phyloP scores from a whole-genome alignment of 2,888 invertebrate species.

The Drosophila cognata region DNA sequence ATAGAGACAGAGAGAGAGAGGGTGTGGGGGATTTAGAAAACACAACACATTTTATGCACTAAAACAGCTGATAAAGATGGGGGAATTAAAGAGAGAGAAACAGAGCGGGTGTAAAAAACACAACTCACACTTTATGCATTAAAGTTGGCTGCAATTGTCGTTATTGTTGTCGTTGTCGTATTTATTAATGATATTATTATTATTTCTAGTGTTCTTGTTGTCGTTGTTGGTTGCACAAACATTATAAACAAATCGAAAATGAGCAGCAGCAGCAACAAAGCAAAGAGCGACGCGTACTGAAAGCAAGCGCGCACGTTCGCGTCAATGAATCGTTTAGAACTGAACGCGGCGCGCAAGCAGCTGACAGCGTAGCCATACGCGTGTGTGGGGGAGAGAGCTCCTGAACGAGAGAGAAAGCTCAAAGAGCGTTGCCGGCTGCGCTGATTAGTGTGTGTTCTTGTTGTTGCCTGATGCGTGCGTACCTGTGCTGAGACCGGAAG shows the following conservation, averaged over 20 bases:
- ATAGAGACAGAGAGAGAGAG: constrained; percentile 7
- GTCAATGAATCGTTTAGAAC: constrained; percentile 65
- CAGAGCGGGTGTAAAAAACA: constrained; percentile 11
- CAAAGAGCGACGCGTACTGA: constrained; percentile 32
- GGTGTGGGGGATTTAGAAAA: background rate
- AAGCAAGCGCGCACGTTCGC: constrained; percentile 62
- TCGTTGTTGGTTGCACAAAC: constrained; percentile 57
- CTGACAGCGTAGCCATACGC: constrained; percentile 20
- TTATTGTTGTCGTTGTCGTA: constrained; percentile 35
- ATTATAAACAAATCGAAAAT: constrained; percentile 64
- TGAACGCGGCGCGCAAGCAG: constrained; percentile 48
- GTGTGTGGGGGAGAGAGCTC: constrained; percentile 10
- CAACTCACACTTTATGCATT: constrained; percentile 56
- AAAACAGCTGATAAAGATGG: background rate
- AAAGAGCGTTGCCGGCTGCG: constrained; percentile 14
- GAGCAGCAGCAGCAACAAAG: constrained; percentile 35
- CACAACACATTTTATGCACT: constrained; percentile 1
- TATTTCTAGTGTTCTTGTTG: constrained; percentile 24
- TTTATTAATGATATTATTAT: constrained; percentile 25
- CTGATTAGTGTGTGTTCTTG: constrained; percentile 17
- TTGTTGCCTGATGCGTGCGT: constrained; percentile 29
- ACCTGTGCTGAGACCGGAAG: constrained; percentile 59
- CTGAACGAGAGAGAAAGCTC: constrained; percentile 3
- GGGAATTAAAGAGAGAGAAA: background rate
- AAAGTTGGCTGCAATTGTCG: constrained; percentile 50